Evolutionary conservation across 2,113 vertebrate species (phyloP).

Genomic region (Seriola aureovittata): DNA sequence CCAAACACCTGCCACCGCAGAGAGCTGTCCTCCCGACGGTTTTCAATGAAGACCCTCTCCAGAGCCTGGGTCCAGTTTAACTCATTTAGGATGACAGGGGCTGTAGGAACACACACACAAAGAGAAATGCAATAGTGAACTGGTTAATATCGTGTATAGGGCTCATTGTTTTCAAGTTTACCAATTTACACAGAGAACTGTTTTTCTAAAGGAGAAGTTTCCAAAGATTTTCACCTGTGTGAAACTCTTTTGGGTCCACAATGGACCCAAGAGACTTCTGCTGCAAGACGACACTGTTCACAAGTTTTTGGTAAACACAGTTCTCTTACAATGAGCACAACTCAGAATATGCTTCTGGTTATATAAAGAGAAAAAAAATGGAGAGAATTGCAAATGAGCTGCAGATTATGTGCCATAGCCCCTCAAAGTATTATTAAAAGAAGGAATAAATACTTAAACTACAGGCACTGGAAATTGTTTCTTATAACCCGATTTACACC

Average conservation of each 20-base stretch:
- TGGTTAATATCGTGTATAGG: not conserved
- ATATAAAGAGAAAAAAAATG: not conserved
- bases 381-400: slow-evolving; percentile 22
- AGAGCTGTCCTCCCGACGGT: slow-evolving; percentile 93
- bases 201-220: not conserved
- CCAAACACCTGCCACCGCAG: slow-evolving; percentile 98
- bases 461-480: slow-evolving; percentile 9
- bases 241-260: not conserved
- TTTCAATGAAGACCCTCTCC: slow-evolving; percentile 95
- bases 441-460: slow-evolving; percentile 8
- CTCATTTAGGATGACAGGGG: slow-evolving; percentile 96
- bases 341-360: slow-evolving; percentile 24
- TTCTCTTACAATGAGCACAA: not conserved
- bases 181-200: not conserved
- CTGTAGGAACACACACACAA: slow-evolving; percentile 73
- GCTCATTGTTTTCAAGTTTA: not conserved
- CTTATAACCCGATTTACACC: slow-evolving; percentile 21
- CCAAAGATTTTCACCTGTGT: not conserved
- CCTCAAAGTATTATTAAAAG: slow-evolving; percentile 12
- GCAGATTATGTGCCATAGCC: slow-evolving; percentile 9
- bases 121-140: not conserved
- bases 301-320: not conserved
- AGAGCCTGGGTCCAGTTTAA: slow-evolving; percentile 97
- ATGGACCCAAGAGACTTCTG: slow-evolving; percentile 9
- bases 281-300: not conserved